Conservation (phyloP, 2,888 invertebrate species). For the Chironomus tentans region DNA sequence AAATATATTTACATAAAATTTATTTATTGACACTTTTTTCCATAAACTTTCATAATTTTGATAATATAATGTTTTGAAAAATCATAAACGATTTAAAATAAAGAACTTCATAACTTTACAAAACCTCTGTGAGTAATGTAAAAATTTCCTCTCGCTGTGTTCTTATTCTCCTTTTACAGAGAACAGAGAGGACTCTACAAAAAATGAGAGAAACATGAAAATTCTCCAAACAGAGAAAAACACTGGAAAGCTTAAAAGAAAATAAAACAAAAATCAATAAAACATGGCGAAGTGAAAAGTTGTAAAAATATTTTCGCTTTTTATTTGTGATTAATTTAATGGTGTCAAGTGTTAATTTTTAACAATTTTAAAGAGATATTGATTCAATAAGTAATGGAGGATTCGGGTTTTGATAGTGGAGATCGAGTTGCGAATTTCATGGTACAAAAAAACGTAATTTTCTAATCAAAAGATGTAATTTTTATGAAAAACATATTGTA, state of each 20-base stretch:
- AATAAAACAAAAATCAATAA: conserved; percentile 16
- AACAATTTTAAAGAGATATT: neutral
- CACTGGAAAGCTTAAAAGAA: neutral
- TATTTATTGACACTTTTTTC: neutral
- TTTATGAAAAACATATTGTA: neutral
- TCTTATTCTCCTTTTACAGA: neutral
- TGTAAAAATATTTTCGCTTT: neutral
- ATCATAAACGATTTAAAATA: too few species aligned
- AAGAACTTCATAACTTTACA: neutral
- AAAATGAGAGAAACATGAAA: neutral
- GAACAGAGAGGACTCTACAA: neutral
- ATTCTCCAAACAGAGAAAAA: neutral
- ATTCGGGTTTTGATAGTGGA: conserved; percentile 41
- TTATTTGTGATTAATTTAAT: neutral
- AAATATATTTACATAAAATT: neutral
- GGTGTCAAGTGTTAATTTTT: neutral
- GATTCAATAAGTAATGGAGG: conserved; percentile 33
- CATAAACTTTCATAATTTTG: too few species aligned
- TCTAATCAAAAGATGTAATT: neutral
- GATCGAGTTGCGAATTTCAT: conserved; percentile 32
- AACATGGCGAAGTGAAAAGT: conserved; percentile 21
- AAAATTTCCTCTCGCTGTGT: neutral
- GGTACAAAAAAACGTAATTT: neutral
- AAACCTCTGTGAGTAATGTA: neutral
- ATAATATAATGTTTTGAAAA: too few species aligned